Conservation (phyloP, 2,888 invertebrate genomes). For the Agrochola lychnidis region DNA sequence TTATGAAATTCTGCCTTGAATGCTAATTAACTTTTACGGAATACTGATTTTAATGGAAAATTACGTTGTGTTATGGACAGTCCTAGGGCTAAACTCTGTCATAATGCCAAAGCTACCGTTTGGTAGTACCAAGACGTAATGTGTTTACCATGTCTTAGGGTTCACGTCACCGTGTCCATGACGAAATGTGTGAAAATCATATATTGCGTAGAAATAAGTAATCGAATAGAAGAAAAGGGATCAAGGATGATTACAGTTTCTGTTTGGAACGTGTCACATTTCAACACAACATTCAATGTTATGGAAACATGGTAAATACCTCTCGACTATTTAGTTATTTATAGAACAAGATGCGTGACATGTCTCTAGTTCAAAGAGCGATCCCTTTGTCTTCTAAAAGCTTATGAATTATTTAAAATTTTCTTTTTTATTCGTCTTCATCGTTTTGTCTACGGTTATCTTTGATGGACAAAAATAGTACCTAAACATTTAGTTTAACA, state of each 20-base stretch:
- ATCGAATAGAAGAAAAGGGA: slow-evolving; percentile 47
- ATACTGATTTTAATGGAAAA: slow-evolving; percentile 27
- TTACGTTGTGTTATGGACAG: neutral
- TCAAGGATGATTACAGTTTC: slow-evolving; percentile 57
- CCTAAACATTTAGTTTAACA: neutral
- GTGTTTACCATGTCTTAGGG: slow-evolving; percentile 36
- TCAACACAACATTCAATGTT: slow-evolving; percentile 35
- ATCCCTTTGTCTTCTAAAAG: slow-evolving; percentile 6
- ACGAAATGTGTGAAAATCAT: slow-evolving; percentile 54
- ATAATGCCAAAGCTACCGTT: slow-evolving; percentile 7
- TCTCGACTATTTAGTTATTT: slow-evolving; percentile 29
- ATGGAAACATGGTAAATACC: slow-evolving; percentile 7
- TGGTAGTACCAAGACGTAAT: slow-evolving; percentile 5
- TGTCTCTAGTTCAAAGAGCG: slow-evolving; percentile 15
- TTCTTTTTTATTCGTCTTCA: neutral
- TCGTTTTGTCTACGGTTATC: neutral
- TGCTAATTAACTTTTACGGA: slow-evolving; percentile 28
- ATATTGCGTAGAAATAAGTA: slow-evolving; percentile 39
- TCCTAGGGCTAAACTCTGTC: neutral
- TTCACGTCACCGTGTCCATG: slow-evolving; percentile 15
- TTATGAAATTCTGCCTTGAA: slow-evolving; percentile 45
- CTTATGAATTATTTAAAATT: slow-evolving; percentile 10
- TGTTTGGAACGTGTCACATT: slow-evolving; percentile 39
- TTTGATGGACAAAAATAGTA: neutral
- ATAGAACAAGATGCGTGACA: slow-evolving; percentile 25